These are phyloP conservation scores for Melinaea menophilus DNA, from an alignment of 2,888 invertebrate species.

Conservation along the genomic window DNA sequence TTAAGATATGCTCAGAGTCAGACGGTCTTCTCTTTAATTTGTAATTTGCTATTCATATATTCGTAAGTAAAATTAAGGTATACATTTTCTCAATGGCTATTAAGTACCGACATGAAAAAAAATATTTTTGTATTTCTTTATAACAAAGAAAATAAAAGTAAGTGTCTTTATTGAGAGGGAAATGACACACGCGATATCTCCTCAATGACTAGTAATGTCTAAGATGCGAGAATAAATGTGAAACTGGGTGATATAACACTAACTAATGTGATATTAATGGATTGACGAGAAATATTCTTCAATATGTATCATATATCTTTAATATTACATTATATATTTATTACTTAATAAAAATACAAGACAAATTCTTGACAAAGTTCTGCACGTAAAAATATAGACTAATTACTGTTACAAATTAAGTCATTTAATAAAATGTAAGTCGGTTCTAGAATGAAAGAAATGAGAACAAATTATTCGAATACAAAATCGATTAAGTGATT, in stretches of 20 bases:
- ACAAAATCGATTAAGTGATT: too few species aligned
- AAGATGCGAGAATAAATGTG: conserved; percentile 10
- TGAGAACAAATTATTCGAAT: too few species aligned
- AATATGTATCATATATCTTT: too few species aligned
- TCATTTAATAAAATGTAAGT: neutral
- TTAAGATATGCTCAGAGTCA: neutral
- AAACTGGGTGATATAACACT: conserved; percentile 10
- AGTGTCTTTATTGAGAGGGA: conserved; percentile 39
- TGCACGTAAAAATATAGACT: neutral
- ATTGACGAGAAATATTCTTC: too few species aligned
- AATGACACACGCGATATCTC: conserved; percentile 37
- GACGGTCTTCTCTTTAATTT: neutral
- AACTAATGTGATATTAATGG: conserved; percentile 2
- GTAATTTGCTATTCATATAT: conserved; percentile 1
- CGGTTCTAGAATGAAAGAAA: too few species aligned
- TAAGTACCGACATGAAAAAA: neutral
- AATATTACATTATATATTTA: too few species aligned
- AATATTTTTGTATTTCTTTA: neutral
- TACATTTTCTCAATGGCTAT: neutral
- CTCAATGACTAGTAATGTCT: conserved; percentile 9
- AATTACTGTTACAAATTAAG: conserved; percentile 4
- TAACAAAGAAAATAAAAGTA: conserved; percentile 41
- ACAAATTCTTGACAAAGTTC: neutral
- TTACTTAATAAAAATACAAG: too few species aligned
- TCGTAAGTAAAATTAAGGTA: conserved; percentile 3